Conservation (phyloP, 2,113 vertebrate species). For the Prietella phreatophila region DNA sequence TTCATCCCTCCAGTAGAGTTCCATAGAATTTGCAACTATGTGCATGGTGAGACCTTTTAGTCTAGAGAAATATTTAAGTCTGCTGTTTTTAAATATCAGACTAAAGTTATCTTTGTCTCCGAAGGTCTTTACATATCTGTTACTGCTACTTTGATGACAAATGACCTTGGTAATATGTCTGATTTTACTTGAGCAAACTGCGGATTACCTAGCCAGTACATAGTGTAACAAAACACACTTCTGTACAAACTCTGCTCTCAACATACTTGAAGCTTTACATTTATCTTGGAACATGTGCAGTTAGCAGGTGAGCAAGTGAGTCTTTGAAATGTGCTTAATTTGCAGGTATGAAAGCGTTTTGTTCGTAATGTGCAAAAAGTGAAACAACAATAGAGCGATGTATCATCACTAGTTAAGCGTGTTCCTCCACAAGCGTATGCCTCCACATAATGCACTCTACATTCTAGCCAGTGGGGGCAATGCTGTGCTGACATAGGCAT, state of each 20-base stretch:
- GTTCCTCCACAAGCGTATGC: no score
- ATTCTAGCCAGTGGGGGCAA: constrained; percentile 52
- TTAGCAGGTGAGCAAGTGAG: neutral
- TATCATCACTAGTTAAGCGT: constrained; percentile 25
- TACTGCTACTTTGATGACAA: constrained; percentile 1
- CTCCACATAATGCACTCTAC: constrained; percentile 22
- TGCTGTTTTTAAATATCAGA: neutral
- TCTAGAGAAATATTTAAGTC: neutral
- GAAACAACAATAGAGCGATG: neutral
- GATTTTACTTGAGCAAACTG: neutral
- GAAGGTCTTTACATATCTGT: constrained; percentile 6
- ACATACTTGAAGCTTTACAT: neutral
- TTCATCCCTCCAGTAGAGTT: neutral
- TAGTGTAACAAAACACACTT: neutral
- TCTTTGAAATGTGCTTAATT: neutral
- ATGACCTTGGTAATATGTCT: constrained; percentile 12
- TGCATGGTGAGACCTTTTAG: neutral
- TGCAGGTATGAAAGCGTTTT: neutral
- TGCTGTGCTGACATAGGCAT: constrained; percentile 27
- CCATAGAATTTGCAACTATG: neutral
- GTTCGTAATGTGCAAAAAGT: constrained; percentile 8
- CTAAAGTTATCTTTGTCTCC: neutral
- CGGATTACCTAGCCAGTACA: neutral
- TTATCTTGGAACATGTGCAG: neutral
- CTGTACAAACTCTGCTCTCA: neutral